Evolutionary conservation across 1,140 invertebrate species (phyloP), one percentile per base, ranked within the genome.

Genomic region (Heliconius melpomene): DNA sequence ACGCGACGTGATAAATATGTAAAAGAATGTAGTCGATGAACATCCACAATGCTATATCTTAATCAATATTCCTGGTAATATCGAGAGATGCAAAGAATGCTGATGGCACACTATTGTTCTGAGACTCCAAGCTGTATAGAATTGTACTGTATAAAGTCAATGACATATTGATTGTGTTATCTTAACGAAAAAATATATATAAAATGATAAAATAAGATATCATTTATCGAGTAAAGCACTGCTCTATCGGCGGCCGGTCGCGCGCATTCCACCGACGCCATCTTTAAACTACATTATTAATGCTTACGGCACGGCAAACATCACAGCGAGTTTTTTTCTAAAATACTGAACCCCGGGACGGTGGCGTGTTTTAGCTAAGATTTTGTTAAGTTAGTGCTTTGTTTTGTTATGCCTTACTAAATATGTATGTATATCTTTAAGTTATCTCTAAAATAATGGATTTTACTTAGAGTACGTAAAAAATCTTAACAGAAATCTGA

Each of bases 201-300:
- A 46, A 57, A 23, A 66, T 66, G 60, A 66, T 66, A 66, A 66
- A 66, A 29, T 66, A 66, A 66, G 60, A 29, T 29, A 66, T 29
- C 3, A 29, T 71, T 36, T 75, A 54, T 71, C 75, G 75, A 80
- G 60, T 80, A 70, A 80, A 80, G 87, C 85, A 79, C 91, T 88
- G 82, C 89, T 84, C 90, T 89, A 89, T 86, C 85, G 88, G 88
- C 84, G 77, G 85, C 81, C 82, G 82, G 81, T 81, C 78, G 83
- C 83, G 86, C 87, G 87, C 92, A 91, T 91, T 91, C 91, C 90
- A 83, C 76, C 77, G 85, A 80, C 83, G 91, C 91, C 91, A 92
- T 94, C 89, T 94, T 94, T 88, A 89, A 90, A 89, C 87, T 91
- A 89, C 90, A 93, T 92, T 91, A 94, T 92, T 91, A 93, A 92